phyloP scores from a whole-genome alignment of 2,888 invertebrate genomes.

The Dynastes maya region DNA sequence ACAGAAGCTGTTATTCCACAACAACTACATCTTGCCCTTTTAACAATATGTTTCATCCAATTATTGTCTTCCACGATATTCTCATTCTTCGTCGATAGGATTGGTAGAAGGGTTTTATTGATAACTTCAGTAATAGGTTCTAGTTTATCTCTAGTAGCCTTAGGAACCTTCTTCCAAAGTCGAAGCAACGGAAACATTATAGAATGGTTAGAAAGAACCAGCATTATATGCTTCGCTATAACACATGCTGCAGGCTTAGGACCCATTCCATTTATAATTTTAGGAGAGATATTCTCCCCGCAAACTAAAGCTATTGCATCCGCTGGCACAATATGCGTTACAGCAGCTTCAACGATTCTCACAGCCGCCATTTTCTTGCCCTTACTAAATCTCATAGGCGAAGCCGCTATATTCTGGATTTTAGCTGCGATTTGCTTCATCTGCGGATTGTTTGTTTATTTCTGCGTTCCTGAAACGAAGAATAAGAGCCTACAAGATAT shows the following conservation, averaged over 20 bases:
- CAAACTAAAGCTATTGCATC: conserved; percentile 83
- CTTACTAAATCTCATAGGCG: conserved; percentile 74
- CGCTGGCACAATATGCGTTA: conserved; percentile 81
- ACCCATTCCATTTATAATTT: conserved; percentile 84
- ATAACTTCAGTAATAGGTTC: conserved; percentile 79
- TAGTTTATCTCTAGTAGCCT: conserved; percentile 76
- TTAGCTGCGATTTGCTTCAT: conserved; percentile 76
- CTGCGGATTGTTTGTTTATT: conserved; percentile 79
- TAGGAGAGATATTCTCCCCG: conserved; percentile 85
- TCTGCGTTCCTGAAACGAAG: conserved; percentile 52
- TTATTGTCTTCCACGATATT: conserved; percentile 79
- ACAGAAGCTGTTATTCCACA: conserved; percentile 70
- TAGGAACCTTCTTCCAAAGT: conserved; percentile 82
- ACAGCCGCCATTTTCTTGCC: conserved; percentile 80
- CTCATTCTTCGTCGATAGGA: conserved; percentile 82
- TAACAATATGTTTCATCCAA: conserved; percentile 84
- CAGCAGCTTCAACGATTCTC: conserved; percentile 82
- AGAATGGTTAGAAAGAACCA: conserved; percentile 81
- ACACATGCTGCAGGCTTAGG: conserved; percentile 84
- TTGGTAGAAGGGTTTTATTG: conserved; percentile 82
- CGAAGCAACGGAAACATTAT: conserved; percentile 73
- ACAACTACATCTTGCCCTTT: conserved; percentile 75
- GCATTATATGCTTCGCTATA: conserved; percentile 80
- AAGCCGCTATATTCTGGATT: conserved; percentile 80
- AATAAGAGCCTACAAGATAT: conserved; percentile 51